Evolutionary conservation across 2,888 invertebrate genomes (phyloP).

Genomic region (Agrypnus murinus): DNA sequence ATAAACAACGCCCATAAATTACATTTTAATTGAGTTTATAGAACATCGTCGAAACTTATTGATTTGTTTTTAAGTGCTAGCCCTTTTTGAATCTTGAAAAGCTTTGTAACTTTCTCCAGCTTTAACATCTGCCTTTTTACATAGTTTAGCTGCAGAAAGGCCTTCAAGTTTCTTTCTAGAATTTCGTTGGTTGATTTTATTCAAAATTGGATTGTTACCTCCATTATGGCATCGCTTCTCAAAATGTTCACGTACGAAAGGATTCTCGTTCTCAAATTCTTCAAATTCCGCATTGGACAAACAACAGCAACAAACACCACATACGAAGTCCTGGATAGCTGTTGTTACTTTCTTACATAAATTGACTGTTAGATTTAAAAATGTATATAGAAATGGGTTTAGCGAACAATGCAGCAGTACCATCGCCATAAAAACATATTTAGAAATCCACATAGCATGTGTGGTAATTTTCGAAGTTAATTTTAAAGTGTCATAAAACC

Average conservation of each 20-base stretch:
- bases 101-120: not conserved
- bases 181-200: conserved; percentile 18
- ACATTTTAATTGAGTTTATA: no score
- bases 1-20: no score
- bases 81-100: no score
- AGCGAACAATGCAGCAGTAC: conserved; percentile 73
- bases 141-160: conserved; percentile 6
- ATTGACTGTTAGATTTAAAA: conserved; percentile 73
- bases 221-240: conserved; percentile 19
- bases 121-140: not conserved
- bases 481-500: conserved; percentile 73
- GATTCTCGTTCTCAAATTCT: conserved; percentile 66
- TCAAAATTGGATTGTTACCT: conserved; percentile 31
- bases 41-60: no score
- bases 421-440: conserved; percentile 73
- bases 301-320: conserved; percentile 67
- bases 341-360: conserved; percentile 57
- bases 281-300: conserved; percentile 67
- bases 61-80: no score
- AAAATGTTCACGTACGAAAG: conserved; percentile 55
- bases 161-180: conserved; percentile 41
- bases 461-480: conserved; percentile 54
- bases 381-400: conserved; percentile 77
- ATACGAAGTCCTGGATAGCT: conserved; percentile 62
- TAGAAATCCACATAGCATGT: conserved; percentile 69